A percentile compares a stretch with the other conserved stretches of the same genome.
These are phyloP conservation scores for Lineus longissimus DNA, from an alignment of 1,140 invertebrate genomes.

Conservation along the genomic window DNA sequence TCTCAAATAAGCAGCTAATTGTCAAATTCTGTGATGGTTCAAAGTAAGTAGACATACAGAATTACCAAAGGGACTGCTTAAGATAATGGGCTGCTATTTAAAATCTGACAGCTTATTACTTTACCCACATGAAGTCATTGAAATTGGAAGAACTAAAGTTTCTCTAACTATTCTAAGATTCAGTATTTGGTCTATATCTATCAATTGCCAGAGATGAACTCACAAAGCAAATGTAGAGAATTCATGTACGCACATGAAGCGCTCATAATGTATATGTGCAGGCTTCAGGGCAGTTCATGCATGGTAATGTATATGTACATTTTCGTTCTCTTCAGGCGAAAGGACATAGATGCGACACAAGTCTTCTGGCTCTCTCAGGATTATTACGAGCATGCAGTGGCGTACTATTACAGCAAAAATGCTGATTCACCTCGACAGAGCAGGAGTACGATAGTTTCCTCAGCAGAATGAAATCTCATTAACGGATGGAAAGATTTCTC, in stretches of 20 bases:
- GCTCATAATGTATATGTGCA: too few relatives aligned
- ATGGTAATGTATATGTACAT: too few relatives aligned
- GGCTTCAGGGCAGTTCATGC: too few relatives aligned
- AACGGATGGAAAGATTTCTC: background rate
- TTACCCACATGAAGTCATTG: too few relatives aligned
- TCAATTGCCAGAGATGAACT: too few relatives aligned
- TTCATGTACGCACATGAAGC: too few relatives aligned
- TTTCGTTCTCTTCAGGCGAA: slow-evolving; percentile 24
- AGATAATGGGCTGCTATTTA: too few relatives aligned
- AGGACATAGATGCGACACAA: slow-evolving; percentile 15
- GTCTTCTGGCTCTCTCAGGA: slow-evolving; percentile 34
- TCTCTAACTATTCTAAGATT: too few relatives aligned
- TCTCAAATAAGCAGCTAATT: slow-evolving; percentile 10
- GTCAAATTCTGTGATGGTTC: slow-evolving; percentile 36
- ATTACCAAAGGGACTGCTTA: background rate
- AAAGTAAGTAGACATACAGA: slow-evolving; percentile 20
- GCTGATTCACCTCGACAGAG: background rate
- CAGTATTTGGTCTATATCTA: too few relatives aligned
- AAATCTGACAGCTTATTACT: too few relatives aligned
- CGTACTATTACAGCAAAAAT: slow-evolving; percentile 16
- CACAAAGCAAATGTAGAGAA: too few relatives aligned
- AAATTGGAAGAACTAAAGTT: too few relatives aligned
- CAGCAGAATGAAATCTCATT: background rate
- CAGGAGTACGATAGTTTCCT: background rate
- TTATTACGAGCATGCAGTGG: slow-evolving; percentile 30